phyloP scores from a whole-genome alignment of 2,888 invertebrate species.

The Chrysodeixis includens region DNA sequence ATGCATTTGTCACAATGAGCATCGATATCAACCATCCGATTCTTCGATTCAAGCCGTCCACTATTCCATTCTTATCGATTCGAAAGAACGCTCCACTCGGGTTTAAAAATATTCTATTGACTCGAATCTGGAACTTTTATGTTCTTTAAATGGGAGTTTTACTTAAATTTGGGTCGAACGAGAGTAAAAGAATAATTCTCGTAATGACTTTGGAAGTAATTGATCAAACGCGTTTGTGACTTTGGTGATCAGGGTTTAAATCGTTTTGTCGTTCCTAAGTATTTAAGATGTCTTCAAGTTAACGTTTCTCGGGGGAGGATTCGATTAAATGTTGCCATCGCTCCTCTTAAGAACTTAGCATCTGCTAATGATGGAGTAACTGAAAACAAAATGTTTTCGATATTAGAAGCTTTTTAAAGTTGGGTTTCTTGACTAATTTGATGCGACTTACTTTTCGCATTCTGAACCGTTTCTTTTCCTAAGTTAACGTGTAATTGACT shows the following conservation, averaged over 20 bases:
- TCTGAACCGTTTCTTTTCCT: too few species aligned
- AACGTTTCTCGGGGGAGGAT: not conserved
- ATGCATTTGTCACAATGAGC: constrained; percentile 62
- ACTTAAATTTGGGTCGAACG: constrained; percentile 34
- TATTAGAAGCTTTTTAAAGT: not conserved
- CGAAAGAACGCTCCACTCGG: constrained; percentile 55
- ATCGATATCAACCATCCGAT: constrained; percentile 63
- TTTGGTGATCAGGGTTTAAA: constrained; percentile 33
- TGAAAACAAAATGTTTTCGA: not conserved
- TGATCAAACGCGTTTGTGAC: constrained; percentile 45
- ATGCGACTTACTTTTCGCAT: not conserved
- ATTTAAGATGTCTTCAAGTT: constrained; percentile 8
- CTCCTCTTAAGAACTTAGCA: constrained; percentile 15
- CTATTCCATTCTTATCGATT: constrained; percentile 54
- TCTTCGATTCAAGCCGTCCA: constrained; percentile 60
- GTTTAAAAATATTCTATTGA: constrained; percentile 54
- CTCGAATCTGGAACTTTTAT: constrained; percentile 47
- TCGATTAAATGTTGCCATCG: constrained; percentile 1
- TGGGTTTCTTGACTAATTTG: not conserved
- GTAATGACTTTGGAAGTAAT: constrained; percentile 53
- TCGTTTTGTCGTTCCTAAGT: constrained; percentile 30
- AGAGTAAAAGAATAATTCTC: constrained; percentile 37
- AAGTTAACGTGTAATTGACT: too few species aligned
- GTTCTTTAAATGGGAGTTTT: constrained; percentile 49
- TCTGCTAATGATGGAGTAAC: not conserved